These are phyloP conservation scores for Echinarachnius parma DNA, from an alignment of 53 echinoderm and acorn worm species.

Conservation along the genomic window DNA sequence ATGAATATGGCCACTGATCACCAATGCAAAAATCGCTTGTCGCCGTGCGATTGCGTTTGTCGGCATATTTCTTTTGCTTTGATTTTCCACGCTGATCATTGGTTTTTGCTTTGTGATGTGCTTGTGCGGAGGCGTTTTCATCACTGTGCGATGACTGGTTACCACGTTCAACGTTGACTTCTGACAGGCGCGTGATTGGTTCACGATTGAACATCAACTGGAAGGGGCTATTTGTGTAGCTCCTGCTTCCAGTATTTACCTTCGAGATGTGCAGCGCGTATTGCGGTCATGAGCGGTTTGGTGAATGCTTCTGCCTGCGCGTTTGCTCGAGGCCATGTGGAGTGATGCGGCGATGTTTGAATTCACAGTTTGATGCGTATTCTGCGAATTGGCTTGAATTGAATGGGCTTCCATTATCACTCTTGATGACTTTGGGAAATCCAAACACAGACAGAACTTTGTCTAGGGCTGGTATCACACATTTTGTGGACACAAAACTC, in stretches of 20 bases:
- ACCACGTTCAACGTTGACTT: not conserved
- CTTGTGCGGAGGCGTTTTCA: not conserved
- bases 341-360: conserved; percentile 17
- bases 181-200: conserved; percentile 19
- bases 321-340: conserved; percentile 13
- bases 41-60: not conserved
- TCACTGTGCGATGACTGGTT: not conserved
- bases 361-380: conserved; percentile 14
- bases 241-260: conserved; percentile 40
- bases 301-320: conserved; percentile 23
- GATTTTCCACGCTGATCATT: conserved; percentile 30
- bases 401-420: conserved; percentile 25
- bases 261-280: conserved; percentile 17
- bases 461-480: conserved; percentile 32
- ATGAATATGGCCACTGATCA: no score
- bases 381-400: conserved; percentile 9
- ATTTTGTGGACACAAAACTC: conserved; percentile 10
- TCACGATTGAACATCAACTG: conserved; percentile 32
- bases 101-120: not conserved
- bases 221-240: conserved; percentile 23
- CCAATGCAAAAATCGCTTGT: not conserved
- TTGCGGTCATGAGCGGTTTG: conserved; percentile 14
- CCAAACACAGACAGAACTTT: conserved; percentile 45
- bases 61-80: conserved; percentile 27
- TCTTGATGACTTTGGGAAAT: conserved; percentile 31